A percentile compares a stretch with the other conserved stretches of the same genome.
Conservation (phyloP, 2,888 invertebrate genomes). For the Drosophila tanythrix region DNA sequence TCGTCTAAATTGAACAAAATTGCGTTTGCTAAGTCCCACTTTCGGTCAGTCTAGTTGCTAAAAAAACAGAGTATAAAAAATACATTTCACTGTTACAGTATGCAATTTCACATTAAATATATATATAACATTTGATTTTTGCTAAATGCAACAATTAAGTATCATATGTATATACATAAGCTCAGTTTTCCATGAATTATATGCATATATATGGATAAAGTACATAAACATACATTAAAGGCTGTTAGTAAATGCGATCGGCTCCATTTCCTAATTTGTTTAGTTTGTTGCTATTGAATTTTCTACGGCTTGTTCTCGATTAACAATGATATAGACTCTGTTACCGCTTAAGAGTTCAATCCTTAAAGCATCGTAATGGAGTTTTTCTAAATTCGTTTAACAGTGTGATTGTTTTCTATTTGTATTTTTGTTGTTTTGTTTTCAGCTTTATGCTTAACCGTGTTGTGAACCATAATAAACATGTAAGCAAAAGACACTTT, state of each 20-base stretch:
- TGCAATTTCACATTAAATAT: slow-evolving; percentile 31
- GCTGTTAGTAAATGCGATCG: slow-evolving; percentile 51
- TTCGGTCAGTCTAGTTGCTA: slow-evolving; percentile 71
- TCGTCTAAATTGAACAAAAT: slow-evolving; percentile 34
- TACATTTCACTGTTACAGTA: slow-evolving; percentile 36
- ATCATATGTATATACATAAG: slow-evolving; percentile 41
- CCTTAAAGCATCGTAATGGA: slow-evolving; percentile 9
- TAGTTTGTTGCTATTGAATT: slow-evolving; percentile 18
- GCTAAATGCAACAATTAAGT: slow-evolving; percentile 75
- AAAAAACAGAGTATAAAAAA: slow-evolving; percentile 52
- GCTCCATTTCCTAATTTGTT: slow-evolving; percentile 22
- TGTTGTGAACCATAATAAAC: slow-evolving; percentile 21
- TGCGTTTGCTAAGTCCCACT: slow-evolving; percentile 36
- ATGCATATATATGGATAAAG: neutral
- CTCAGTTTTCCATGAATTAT: slow-evolving; percentile 23
- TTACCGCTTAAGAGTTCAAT: slow-evolving; percentile 4
- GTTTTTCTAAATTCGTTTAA: slow-evolving; percentile 45
- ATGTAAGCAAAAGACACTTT: slow-evolving; percentile 66
- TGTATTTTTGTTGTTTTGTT: slow-evolving; percentile 8
- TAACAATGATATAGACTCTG: slow-evolving; percentile 18
- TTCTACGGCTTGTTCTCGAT: neutral
- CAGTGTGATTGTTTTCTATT: slow-evolving; percentile 21
- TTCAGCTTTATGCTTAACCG: slow-evolving; percentile 22
- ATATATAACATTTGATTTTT: slow-evolving; percentile 43
- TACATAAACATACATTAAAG: slow-evolving; percentile 19